Evolutionary conservation across 2,113 vertebrate genomes (phyloP).

Genomic region (Trinectes maculatus): DNA sequence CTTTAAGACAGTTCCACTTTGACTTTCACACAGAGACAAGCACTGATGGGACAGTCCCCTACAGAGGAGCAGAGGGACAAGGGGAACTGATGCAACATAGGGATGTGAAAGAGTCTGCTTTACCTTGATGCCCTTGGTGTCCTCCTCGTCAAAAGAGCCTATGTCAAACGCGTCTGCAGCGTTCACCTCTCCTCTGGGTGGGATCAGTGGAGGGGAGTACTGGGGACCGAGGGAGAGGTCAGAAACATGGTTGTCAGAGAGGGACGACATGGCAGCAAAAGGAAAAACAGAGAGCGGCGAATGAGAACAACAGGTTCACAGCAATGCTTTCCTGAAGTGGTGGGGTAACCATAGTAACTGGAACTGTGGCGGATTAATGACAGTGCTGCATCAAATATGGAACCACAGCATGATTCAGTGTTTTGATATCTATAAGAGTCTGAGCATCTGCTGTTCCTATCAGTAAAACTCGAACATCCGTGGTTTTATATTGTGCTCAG

Average conservation of each 20-base stretch:
- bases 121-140: slow-evolving; percentile 99
- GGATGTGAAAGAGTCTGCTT: neutral
- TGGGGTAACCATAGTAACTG: slow-evolving; percentile 50
- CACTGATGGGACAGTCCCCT: neutral
- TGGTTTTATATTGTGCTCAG: no score
- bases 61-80: neutral
- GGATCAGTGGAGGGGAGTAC: slow-evolving; percentile 95
- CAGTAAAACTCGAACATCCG: no score
- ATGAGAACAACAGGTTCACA: neutral
- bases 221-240: slow-evolving; percentile 47
- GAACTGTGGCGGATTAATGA: slow-evolving; percentile 3
- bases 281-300: neutral
- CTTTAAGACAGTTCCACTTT: neutral
- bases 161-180: slow-evolving; percentile 98
- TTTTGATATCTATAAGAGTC: no score
- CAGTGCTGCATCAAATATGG: no score
- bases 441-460: no score
- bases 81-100: neutral
- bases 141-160: slow-evolving; percentile 97
- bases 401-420: no score
- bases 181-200: slow-evolving; percentile 96
- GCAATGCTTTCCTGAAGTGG: slow-evolving; percentile 3
- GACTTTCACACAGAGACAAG: neutral
- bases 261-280: neutral
- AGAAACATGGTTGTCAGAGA: neutral